phyloP scores from a whole-genome alignment of 2,888 invertebrate genomes.

The Maniola hyperantus region DNA sequence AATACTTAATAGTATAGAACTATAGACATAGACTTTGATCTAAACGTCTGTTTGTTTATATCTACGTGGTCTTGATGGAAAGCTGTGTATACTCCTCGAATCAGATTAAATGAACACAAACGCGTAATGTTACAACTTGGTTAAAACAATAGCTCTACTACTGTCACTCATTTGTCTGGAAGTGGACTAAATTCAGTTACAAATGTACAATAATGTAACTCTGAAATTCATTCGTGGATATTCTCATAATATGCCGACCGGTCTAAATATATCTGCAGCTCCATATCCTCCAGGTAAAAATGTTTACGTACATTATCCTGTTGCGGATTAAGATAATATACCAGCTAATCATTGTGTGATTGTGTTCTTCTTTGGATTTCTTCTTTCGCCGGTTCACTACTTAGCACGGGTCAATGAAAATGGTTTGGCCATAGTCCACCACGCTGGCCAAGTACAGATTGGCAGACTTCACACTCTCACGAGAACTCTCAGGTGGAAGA shows the following conservation, averaged over 20 bases:
- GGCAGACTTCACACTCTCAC: too few relatives aligned
- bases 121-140: not conserved
- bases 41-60: not conserved
- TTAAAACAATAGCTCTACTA: not conserved
- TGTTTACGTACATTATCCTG: conserved; percentile 1
- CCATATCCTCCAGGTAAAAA: not conserved
- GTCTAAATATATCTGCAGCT: conserved; percentile 12
- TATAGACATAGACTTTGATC: not conserved
- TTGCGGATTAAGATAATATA: not conserved
- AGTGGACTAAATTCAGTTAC: not conserved
- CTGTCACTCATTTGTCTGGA: not conserved
- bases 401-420: too few relatives aligned
- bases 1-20: not conserved
- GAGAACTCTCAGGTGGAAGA: too few relatives aligned
- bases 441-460: too few relatives aligned
- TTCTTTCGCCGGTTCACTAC: not conserved
- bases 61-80: too few relatives aligned
- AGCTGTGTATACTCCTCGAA: not conserved
- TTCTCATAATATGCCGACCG: not conserved
- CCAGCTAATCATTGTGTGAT: not conserved
- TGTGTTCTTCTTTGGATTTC: not conserved
- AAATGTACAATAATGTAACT: not conserved
- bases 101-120: not conserved
- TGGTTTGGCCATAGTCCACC: too few relatives aligned
- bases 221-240: not conserved